These are phyloP conservation scores for Sesamia nonagrioides DNA, from an alignment of 1,140 invertebrate genomes.

Conservation along the genomic window DNA sequence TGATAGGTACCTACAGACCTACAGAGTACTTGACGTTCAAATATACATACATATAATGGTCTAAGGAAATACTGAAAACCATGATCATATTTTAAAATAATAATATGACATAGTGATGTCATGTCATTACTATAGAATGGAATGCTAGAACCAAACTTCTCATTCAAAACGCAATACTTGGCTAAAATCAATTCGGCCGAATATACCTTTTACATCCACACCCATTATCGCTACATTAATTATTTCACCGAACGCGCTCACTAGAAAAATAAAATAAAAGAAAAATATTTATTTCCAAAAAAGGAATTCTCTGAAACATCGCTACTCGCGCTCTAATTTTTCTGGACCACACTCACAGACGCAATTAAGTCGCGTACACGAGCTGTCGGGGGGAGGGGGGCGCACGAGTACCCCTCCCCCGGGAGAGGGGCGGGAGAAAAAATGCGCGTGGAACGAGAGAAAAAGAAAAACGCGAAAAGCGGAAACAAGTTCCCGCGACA, in stretches of 20 bases:
- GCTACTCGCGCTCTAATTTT: conserved; percentile 82
- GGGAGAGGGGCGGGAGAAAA: conserved; percentile 65
- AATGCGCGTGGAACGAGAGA: conserved; percentile 73
- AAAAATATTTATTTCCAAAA: conserved; percentile 35
- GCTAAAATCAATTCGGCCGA: background rate
- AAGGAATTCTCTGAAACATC: conserved; percentile 62
- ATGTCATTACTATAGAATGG: background rate
- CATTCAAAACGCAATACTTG: background rate
- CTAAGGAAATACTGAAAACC: background rate
- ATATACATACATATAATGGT: background rate
- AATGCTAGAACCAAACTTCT: background rate
- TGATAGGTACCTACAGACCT: no score
- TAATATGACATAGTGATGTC: background rate
- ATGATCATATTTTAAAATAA: background rate
- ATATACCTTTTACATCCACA: background rate
- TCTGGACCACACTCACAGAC: conserved; percentile 86
- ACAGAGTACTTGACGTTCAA: background rate
- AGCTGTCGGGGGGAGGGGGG: conserved; percentile 61
- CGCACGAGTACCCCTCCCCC: conserved; percentile 48
- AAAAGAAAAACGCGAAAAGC: conserved; percentile 83
- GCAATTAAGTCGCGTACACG: conserved; percentile 85
- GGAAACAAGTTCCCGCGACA: conserved; percentile 82
- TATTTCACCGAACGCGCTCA: background rate
- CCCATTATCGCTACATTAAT: background rate
- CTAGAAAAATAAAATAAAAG: background rate